Conservation (phyloP, 2,113 vertebrate species). For the Ginglymostoma cirratum region DNA sequence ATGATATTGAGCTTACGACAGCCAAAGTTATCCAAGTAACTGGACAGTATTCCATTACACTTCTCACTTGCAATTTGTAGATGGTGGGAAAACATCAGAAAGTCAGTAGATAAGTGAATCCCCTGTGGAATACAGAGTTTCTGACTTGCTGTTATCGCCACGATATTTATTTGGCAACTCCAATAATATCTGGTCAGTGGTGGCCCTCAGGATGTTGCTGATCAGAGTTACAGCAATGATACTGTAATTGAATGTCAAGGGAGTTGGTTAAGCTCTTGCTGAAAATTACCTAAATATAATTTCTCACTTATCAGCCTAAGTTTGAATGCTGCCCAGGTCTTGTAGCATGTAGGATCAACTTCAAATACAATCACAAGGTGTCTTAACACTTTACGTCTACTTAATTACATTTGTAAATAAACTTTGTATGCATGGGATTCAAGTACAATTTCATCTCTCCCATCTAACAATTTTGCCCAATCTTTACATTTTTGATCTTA, state of each 20-base stretch:
- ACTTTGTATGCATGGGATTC: not conserved
- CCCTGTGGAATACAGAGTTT: not conserved
- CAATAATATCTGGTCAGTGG: not conserved
- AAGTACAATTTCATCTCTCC: not conserved
- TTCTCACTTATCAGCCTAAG: not conserved
- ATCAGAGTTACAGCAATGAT: not conserved
- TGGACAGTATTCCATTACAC: not conserved
- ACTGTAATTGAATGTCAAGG: not conserved
- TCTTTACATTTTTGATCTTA: not conserved
- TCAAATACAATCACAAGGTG: not conserved
- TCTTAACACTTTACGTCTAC: not conserved
- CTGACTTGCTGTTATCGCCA: not conserved
- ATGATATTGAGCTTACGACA: not conserved
- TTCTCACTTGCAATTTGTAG: not conserved
- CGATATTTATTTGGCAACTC: not conserved
- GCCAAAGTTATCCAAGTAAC: not conserved
- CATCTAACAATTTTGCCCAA: not conserved
- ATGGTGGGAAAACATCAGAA: not conserved
- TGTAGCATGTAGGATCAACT: not conserved
- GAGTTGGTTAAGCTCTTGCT: not conserved
- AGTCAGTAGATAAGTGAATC: not conserved
- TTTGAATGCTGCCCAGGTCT: not conserved
- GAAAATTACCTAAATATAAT: not conserved
- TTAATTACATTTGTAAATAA: not conserved
- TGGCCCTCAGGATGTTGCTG: not conserved